phyloP scores from a whole-genome alignment of 1,140 invertebrate species.

The Ceratina australensis region DNA sequence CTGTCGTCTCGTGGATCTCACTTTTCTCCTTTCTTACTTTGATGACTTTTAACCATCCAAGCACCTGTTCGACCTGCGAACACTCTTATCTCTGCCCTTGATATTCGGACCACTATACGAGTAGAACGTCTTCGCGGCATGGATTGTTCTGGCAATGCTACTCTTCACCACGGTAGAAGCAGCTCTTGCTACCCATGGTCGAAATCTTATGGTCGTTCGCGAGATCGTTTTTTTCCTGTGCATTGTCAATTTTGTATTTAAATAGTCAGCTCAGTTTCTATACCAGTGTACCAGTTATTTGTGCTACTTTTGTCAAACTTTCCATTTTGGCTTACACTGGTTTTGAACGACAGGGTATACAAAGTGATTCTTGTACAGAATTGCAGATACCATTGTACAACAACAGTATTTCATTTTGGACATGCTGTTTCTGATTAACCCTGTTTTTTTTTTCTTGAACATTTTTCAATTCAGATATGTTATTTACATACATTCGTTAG shows the following conservation, averaged over 20 bases:
- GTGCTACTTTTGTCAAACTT: constrained; percentile 65
- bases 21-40: constrained; percentile 55
- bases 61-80: constrained; percentile 58
- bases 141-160: constrained; percentile 44
- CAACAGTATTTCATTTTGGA: constrained; percentile 21
- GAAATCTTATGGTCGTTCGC: constrained; percentile 34
- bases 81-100: constrained; percentile 64
- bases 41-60: constrained; percentile 42
- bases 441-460: constrained; percentile 11
- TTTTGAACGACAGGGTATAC: constrained; percentile 17
- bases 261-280: constrained; percentile 61
- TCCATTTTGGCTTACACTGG: constrained; percentile 60
- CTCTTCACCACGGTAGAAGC: constrained; percentile 29
- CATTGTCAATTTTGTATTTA: constrained; percentile 52
- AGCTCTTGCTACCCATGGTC: constrained; percentile 17
- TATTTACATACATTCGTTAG: constrained; percentile 7
- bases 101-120: constrained; percentile 46
- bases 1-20: constrained; percentile 40
- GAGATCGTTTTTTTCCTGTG: constrained; percentile 32
- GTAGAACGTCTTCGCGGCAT: constrained; percentile 44
- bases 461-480: not conserved
- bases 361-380: constrained; percentile 26
- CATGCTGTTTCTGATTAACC: constrained; percentile 6
- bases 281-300: constrained; percentile 60
- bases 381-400: not conserved